Evolutionary conservation across 53 echinoderm and acorn worm genomes (phyloP), one percentile per base, ranked within the genome.

Genomic region (Hippasteria phrygiana): DNA sequence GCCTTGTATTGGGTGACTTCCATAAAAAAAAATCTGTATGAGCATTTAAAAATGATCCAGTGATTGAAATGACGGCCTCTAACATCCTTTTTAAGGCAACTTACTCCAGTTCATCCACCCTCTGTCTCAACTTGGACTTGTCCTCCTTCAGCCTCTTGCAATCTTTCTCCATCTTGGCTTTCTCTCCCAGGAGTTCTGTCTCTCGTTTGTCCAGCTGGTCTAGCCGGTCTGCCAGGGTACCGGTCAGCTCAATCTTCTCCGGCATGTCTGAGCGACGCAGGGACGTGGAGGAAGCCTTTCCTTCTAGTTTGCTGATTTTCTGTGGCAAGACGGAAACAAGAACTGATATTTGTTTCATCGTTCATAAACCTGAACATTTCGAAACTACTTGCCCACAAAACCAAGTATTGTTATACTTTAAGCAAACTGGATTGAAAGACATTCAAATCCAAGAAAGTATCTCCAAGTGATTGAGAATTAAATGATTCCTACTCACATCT

Each of bases 191-290:
- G 20, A 98, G 90, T 71, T 96, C 94, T 0, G 93, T 89, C 83
- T 98, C 96, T 41, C 96, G 87, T 77, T 96, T 96, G 87, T 96
- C 96, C 80, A 96, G 92, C 69, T 87, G 91, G 78, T 96, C 96
- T 75, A 96, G 77, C 18, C 95, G 93, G 79, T 96, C 96, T 32
- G 94, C 89, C 45, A 96, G 74, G 26, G 88, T 86, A 16, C 96
- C 95, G 16, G 84, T 88, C 65, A 96, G 77, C 1, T 91, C 93
- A 51, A 93, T 87, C 85, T 96, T 96, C 16, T 93, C 95, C 4
- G 95, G 93, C 62, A 90, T 71, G 33, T 94, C 92, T 9, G 81
- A 87, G 22, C 78, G 90, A 14, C 91, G 87, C 1, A 53, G 28
- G 40, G 81, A 88, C 12, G 81, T 73, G 11, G 43, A 43, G 7